Percentiles rank a stretch among this genome's conserved stretches.
phyloP scores from a whole-genome alignment of 2,797 vertebrate species.

The Microcaecilia unicolor region DNA sequence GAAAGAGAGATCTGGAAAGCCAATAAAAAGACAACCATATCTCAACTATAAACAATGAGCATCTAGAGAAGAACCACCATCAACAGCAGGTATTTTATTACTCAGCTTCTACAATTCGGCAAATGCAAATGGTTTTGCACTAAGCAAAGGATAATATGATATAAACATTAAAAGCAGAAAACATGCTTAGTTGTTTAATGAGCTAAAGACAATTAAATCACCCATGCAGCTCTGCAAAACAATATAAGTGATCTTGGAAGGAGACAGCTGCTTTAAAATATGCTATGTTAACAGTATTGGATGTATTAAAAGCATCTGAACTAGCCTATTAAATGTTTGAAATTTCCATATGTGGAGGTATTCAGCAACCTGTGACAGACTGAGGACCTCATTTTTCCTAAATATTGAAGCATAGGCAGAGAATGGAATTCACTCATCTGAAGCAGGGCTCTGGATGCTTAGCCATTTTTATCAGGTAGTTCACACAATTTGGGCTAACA shows the following conservation, averaged over 20 bases:
- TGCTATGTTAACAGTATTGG: slow-evolving; percentile 29
- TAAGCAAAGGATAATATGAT: slow-evolving; percentile 32
- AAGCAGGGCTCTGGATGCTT: too few relatives aligned
- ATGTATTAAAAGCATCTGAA: slow-evolving; percentile 41
- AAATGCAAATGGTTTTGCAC: slow-evolving; percentile 43
- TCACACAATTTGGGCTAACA: too few relatives aligned
- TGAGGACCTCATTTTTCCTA: too few relatives aligned
- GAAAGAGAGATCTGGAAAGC: slow-evolving; percentile 22
- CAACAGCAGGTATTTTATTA: slow-evolving; percentile 50
- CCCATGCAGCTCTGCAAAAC: slow-evolving; percentile 37
- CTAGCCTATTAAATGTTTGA: too few relatives aligned
- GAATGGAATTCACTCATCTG: too few relatives aligned
- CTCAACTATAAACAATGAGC: slow-evolving; percentile 33
- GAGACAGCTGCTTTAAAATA: slow-evolving; percentile 52
- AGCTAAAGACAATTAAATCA: slow-evolving; percentile 54
- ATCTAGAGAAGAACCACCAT: slow-evolving; percentile 31
- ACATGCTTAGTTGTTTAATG: slow-evolving; percentile 58
- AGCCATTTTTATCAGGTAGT: too few relatives aligned
- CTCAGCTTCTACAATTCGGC: slow-evolving; percentile 24
- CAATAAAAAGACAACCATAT: slow-evolving; percentile 35
- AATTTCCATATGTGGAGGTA: too few relatives aligned
- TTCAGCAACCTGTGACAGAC: too few relatives aligned
- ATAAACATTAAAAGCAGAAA: slow-evolving; percentile 53
- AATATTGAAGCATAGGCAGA: too few relatives aligned
- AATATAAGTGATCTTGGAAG: slow-evolving; percentile 55